These are phyloP conservation scores for Yponomeuta plumbellus DNA, from an alignment of 2,888 invertebrate species.

Conservation along the genomic window DNA sequence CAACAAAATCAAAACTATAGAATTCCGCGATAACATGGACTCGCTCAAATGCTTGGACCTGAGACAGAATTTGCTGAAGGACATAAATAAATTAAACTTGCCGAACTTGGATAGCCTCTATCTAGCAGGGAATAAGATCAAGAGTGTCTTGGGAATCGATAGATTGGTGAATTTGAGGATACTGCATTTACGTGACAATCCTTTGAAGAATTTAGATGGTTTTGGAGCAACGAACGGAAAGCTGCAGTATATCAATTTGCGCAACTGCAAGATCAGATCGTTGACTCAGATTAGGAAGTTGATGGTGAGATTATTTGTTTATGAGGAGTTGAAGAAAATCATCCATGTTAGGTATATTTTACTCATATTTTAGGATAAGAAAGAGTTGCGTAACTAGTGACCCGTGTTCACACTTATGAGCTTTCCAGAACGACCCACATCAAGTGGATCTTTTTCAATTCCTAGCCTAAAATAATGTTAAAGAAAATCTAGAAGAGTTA, in stretches of 20 bases:
- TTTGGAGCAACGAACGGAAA: constrained; percentile 58
- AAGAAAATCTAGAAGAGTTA: no score
- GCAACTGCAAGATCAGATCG: constrained; percentile 71
- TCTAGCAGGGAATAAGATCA: constrained; percentile 84
- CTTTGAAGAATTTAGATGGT: constrained; percentile 69
- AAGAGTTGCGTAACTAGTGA: no score
- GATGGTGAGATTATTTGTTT: constrained; percentile 36
- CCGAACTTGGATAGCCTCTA: constrained; percentile 82
- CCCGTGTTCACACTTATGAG: no score
- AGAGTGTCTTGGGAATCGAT: constrained; percentile 77
- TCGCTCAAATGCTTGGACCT: constrained; percentile 73
- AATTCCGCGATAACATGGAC: constrained; percentile 45
- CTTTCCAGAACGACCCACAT: no score
- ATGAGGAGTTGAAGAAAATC: background rate
- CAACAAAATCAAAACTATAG: constrained; percentile 54
- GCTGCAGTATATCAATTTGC: constrained; percentile 74
- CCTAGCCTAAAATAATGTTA: no score
- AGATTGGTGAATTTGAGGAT: constrained; percentile 78
- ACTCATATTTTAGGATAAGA: no score
- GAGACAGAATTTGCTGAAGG: constrained; percentile 51
- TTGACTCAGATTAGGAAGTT: constrained; percentile 74
- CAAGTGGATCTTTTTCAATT: no score
- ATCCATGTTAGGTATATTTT: no score
- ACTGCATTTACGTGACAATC: constrained; percentile 84
- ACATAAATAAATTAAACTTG: constrained; percentile 63